phyloP scores from a whole-genome alignment of 2,797 vertebrate genomes.

The Molossus alvarezi region DNA sequence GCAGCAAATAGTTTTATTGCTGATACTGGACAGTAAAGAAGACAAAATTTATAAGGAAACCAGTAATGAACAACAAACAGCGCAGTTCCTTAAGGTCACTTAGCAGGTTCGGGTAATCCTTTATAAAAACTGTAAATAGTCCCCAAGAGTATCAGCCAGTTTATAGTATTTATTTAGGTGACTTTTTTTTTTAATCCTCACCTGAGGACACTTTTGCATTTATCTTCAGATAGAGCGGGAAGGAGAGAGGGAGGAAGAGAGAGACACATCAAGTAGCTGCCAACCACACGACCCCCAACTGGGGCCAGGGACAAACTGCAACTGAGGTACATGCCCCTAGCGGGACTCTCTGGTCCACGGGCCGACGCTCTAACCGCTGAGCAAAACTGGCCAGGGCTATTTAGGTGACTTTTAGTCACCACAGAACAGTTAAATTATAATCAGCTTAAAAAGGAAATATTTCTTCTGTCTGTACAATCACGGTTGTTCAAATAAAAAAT shows the following conservation, averaged over 20 bases:
- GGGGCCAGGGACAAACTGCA: no score
- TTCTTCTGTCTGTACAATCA: background rate
- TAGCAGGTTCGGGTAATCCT: background rate
- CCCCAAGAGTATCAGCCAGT: background rate
- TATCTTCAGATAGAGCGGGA: no score
- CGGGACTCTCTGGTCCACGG: no score
- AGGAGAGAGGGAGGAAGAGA: no score
- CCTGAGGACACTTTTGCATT: no score
- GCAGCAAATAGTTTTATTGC: constrained; percentile 28
- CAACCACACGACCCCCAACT: no score
- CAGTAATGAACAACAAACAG: background rate
- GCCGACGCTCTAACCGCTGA: no score
- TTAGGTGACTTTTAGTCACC: background rate
- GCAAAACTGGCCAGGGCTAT: background rate
- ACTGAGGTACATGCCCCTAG: no score
- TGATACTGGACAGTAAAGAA: background rate
- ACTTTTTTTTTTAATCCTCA: background rate
- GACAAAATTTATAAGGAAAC: background rate
- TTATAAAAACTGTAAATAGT: background rate
- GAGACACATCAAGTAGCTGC: no score
- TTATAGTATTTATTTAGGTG: background rate
- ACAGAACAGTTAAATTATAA: background rate
- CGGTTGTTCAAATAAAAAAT: constrained; percentile 35
- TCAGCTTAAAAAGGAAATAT: background rate
- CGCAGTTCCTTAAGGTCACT: background rate